These are phyloP conservation scores for Babylonia areolata DNA, from an alignment of 1,140 invertebrate genomes.

Conservation along the genomic window DNA sequence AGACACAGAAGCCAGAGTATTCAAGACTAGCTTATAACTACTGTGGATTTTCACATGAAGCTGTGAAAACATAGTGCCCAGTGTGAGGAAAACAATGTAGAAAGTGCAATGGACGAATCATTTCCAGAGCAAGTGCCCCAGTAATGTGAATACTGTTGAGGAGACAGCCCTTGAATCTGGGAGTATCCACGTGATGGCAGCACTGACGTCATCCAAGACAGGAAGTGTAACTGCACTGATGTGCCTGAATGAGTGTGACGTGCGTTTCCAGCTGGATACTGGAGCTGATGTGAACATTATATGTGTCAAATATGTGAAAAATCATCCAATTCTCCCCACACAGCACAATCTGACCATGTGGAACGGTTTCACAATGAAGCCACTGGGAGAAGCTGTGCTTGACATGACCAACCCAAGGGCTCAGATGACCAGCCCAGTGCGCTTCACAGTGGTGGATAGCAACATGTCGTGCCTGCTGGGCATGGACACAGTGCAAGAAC, in stretches of 20 bases:
- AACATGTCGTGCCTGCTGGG: background rate
- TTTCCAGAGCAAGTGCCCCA: background rate
- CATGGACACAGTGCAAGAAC: background rate
- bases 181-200: background rate
- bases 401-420: background rate
- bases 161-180: background rate
- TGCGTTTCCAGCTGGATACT: background rate
- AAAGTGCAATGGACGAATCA: background rate
- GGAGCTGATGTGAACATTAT: constrained; percentile 13
- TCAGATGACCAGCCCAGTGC: background rate
- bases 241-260: background rate
- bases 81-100: background rate
- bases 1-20: background rate
- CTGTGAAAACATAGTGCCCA: background rate
- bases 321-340: background rate
- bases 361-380: background rate
- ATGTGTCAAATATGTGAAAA: background rate
- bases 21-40: constrained; percentile 1
- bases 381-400: background rate
- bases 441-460: background rate
- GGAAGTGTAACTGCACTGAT: background rate
- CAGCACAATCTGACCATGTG: background rate
- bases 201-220: background rate
- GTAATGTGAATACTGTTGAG: background rate
- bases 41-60: background rate